Conservation (phyloP, 1,140 invertebrate genomes). For the Zaprionus davidi region DNA sequence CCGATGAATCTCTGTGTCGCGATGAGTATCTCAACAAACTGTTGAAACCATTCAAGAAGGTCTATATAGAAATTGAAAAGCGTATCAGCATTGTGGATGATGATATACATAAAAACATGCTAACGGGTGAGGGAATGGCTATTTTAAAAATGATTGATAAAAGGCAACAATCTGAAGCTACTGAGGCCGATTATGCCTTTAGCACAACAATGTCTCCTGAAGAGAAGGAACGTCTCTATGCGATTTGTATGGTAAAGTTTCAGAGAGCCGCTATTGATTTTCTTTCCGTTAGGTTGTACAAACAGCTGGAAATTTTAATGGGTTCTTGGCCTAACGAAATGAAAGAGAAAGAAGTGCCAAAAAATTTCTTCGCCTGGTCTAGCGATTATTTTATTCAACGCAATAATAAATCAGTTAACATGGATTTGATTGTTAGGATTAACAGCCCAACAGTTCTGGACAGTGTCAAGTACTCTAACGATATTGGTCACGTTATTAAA, state of each 20-base stretch:
- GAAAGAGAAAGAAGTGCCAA: constrained; percentile 9
- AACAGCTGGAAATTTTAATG: constrained; percentile 26
- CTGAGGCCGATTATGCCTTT: not conserved
- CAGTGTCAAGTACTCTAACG: constrained; percentile 50
- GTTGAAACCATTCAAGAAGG: not conserved
- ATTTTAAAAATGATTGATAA: not conserved
- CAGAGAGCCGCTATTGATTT: constrained; percentile 51
- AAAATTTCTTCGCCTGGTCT: constrained; percentile 56
- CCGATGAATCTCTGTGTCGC: constrained; percentile 44
- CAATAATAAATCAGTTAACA: constrained; percentile 30
- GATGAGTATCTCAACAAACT: constrained; percentile 39
- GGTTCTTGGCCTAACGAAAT: constrained; percentile 40
- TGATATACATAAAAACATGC: not conserved
- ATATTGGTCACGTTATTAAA: constrained; percentile 41
- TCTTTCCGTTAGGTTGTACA: constrained; percentile 31
- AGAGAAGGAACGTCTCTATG: not conserved
- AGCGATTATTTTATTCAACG: constrained; percentile 43
- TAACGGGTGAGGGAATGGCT: constrained; percentile 22
- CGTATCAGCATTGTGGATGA: not conserved
- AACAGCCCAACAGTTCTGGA: constrained; percentile 29
- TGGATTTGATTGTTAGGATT: constrained; percentile 51
- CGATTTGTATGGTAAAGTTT: not conserved
- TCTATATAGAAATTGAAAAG: not conserved
- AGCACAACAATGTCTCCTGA: not conserved
- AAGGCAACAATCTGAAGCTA: too few species aligned